Percentiles rank a stretch among this genome's conserved stretches.
Conservation (phyloP, 2,113 vertebrate genomes). For the Vulpes ferrilata region DNA sequence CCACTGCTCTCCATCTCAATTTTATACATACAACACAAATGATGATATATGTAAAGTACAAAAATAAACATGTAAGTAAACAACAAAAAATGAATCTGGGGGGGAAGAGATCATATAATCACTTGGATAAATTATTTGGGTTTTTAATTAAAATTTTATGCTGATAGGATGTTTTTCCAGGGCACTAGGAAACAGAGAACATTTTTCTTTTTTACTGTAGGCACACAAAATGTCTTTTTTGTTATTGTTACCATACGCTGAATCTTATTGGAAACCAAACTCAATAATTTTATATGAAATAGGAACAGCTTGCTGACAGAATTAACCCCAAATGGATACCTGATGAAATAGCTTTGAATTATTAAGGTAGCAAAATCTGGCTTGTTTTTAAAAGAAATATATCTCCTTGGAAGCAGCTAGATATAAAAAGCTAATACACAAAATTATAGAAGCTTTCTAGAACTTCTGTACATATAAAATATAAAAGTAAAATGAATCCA, state of each 20-base stretch:
- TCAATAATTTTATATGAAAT: conserved; percentile 1
- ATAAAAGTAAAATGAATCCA: neutral
- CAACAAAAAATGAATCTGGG: neutral
- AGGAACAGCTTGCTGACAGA: neutral
- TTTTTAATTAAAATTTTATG: neutral
- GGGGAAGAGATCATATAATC: neutral
- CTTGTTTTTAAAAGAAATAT: neutral
- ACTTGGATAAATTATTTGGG: neutral
- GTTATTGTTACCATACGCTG: neutral
- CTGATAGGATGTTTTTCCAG: neutral
- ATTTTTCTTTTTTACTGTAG: neutral
- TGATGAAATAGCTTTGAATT: conserved; percentile 31
- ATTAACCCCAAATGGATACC: neutral
- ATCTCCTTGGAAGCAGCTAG: neutral
- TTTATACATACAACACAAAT: neutral
- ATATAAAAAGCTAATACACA: neutral
- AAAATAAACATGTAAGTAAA: neutral
- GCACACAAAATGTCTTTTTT: neutral
- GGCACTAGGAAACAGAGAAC: neutral
- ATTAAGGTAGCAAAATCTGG: neutral
- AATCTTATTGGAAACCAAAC: neutral
- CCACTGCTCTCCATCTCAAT: neutral
- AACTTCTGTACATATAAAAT: neutral
- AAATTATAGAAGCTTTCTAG: neutral
- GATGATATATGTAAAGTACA: neutral